Evolutionary conservation across 2,797 vertebrate species (phyloP).

Genomic region (Menidia menidia): DNA sequence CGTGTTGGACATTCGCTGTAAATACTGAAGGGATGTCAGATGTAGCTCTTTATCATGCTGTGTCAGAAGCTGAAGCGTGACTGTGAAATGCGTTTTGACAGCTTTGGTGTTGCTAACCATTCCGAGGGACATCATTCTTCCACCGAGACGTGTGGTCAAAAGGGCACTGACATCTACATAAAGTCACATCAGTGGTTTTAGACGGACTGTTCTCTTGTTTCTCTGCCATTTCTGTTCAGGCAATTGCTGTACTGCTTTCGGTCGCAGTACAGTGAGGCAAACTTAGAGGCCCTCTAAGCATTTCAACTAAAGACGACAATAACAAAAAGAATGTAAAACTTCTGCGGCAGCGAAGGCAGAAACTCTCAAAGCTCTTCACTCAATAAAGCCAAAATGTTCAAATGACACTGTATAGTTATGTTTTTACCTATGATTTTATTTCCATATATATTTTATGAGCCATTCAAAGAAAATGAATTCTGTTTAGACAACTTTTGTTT

Average conservation of each 20-base stretch:
- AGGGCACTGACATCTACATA: constrained; percentile 55
- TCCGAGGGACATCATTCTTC: constrained; percentile 66
- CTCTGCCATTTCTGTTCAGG: constrained; percentile 18
- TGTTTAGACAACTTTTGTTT: constrained; percentile 27
- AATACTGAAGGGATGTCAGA: constrained; percentile 69
- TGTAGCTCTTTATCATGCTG: constrained; percentile 58
- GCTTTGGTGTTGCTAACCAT: constrained; percentile 71
- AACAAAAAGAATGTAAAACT: neutral
- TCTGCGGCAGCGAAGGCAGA: neutral
- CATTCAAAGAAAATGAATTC: constrained; percentile 9
- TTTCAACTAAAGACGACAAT: too few species aligned
- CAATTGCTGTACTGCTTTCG: constrained; percentile 21
- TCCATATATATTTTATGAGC: constrained; percentile 6
- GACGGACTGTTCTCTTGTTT: constrained; percentile 47
- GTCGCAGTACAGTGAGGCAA: constrained; percentile 21
- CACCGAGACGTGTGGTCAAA: constrained; percentile 43
- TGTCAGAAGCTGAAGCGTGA: constrained; percentile 65
- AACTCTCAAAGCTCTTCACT: neutral
- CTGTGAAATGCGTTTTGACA: constrained; percentile 76
- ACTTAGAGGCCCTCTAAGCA: neutral
- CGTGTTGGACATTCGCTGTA: constrained; percentile 60
- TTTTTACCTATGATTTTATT: neutral
- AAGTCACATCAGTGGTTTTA: constrained; percentile 45
- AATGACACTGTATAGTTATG: neutral
- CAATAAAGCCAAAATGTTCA: constrained; percentile 5